These are phyloP conservation scores for Drosophila ezoana DNA, from an alignment of 2,888 invertebrate genomes.

Conservation along the genomic window DNA sequence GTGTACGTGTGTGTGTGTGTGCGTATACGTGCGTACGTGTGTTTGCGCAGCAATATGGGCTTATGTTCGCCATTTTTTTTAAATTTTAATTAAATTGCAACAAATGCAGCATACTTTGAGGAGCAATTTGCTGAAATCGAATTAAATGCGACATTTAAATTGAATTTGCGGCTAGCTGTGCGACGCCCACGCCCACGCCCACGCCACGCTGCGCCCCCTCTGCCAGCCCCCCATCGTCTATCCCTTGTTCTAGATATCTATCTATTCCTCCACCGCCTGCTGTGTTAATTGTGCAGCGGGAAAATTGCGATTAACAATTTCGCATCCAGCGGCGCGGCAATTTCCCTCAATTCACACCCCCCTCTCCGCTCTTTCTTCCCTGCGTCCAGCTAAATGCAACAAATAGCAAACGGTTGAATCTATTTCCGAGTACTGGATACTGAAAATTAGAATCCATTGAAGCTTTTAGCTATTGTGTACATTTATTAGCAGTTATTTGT, in stretches of 20 bases:
- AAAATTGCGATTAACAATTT: constrained; percentile 44
- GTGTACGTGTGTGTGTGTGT: constrained; percentile 1
- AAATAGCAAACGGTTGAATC: too few species aligned
- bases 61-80: constrained; percentile 13
- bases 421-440: too few species aligned
- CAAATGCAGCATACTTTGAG: constrained; percentile 63
- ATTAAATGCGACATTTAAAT: constrained; percentile 60
- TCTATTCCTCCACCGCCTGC: background rate
- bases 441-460: too few species aligned
- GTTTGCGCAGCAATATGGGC: background rate
- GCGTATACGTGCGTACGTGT: background rate
- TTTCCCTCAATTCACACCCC: constrained; percentile 6
- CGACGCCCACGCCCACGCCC: constrained; percentile 8
- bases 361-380: background rate
- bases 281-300: constrained; percentile 9
- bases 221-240: too few species aligned
- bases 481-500: too few species aligned
- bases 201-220: constrained; percentile 1
- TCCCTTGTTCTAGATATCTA: too few species aligned
- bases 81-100: constrained; percentile 66
- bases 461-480: too few species aligned
- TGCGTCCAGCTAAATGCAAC: too few species aligned
- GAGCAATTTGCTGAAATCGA: constrained; percentile 66
- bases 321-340: constrained; percentile 34
- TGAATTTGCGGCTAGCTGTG: constrained; percentile 36